phyloP scores from a whole-genome alignment of 2,113 vertebrate species.

The Abramis brama region DNA sequence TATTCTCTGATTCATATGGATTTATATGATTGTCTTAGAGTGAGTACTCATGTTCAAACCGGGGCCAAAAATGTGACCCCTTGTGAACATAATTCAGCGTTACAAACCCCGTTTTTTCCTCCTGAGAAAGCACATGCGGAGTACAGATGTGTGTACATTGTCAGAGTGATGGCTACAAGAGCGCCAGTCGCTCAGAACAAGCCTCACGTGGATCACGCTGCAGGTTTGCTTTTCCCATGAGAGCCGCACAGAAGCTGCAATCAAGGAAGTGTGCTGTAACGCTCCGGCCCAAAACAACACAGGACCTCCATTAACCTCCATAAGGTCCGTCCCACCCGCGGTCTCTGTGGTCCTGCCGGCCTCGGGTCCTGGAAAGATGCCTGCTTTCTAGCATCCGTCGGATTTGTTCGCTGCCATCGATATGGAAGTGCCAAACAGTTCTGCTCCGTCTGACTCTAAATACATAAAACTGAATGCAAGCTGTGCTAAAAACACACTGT shows the following conservation, averaged over 20 bases:
- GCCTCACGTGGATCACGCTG: constrained; percentile 9
- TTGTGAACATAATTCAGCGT: constrained; percentile 6
- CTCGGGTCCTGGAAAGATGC: constrained; percentile 9
- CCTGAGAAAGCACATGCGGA: constrained; percentile 23
- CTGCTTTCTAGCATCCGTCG: constrained; percentile 8
- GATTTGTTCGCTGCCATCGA: neutral
- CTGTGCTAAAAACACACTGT: neutral
- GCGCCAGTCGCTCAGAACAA: constrained; percentile 17
- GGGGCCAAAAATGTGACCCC: constrained; percentile 38
- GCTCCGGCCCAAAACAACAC: constrained; percentile 20
- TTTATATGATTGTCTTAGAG: neutral
- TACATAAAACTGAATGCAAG: neutral
- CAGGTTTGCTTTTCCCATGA: constrained; percentile 39
- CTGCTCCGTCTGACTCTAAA: constrained; percentile 15
- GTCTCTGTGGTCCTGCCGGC: constrained; percentile 8
- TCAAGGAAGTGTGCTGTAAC: constrained; percentile 21
- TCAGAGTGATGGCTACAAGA: constrained; percentile 22
- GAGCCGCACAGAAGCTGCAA: constrained; percentile 30
- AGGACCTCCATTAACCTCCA: constrained; percentile 40
- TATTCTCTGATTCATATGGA: neutral
- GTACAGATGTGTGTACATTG: constrained; percentile 40
- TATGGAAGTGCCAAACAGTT: constrained; percentile 2
- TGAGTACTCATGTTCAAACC: neutral
- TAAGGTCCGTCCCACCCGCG: constrained; percentile 21
- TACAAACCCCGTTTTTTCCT: neutral